These are phyloP conservation scores for Daktulosphaira vitifoliae DNA, from an alignment of 1,140 invertebrate genomes.

Conservation along the genomic window DNA sequence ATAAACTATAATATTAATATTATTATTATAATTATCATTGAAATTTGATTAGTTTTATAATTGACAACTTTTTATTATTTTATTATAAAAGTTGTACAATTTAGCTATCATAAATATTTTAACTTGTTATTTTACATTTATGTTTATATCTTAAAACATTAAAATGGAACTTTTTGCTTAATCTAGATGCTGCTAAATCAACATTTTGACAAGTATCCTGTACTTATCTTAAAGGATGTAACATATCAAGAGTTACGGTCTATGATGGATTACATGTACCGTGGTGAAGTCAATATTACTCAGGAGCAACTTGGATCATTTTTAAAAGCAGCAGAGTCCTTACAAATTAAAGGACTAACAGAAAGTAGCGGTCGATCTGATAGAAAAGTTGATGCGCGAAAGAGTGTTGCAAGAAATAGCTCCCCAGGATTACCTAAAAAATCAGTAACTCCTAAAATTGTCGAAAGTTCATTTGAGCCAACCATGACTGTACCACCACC, in stretches of 20 bases:
- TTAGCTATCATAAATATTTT: too few species aligned
- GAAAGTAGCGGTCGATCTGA: slow-evolving; percentile 50
- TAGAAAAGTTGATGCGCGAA: slow-evolving; percentile 18
- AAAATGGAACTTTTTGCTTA: slow-evolving; percentile 42
- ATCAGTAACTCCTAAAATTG: slow-evolving; percentile 30
- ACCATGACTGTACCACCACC: slow-evolving; percentile 3
- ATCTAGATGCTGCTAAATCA: slow-evolving; percentile 71
- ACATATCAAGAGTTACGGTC: slow-evolving; percentile 82
- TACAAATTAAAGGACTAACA: slow-evolving; percentile 85
- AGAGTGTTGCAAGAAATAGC: slow-evolving; percentile 3
- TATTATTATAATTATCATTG: too few species aligned
- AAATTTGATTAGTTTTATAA: too few species aligned
- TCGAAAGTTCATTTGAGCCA: slow-evolving; percentile 8
- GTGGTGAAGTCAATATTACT: slow-evolving; percentile 85
- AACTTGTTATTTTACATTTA: not conserved
- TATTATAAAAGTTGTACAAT: too few species aligned
- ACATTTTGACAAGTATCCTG: slow-evolving; percentile 82
- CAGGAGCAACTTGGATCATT: slow-evolving; percentile 84
- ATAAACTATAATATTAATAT: too few species aligned
- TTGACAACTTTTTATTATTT: too few species aligned
- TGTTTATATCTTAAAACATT: slow-evolving; percentile 22
- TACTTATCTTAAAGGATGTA: slow-evolving; percentile 84
- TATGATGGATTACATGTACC: slow-evolving; percentile 91
- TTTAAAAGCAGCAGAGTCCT: slow-evolving; percentile 77
- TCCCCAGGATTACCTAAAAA: slow-evolving; percentile 17